Evolutionary conservation across 1,140 invertebrate species (phyloP).

Genomic region (Ctenoplectra terminalis): DNA sequence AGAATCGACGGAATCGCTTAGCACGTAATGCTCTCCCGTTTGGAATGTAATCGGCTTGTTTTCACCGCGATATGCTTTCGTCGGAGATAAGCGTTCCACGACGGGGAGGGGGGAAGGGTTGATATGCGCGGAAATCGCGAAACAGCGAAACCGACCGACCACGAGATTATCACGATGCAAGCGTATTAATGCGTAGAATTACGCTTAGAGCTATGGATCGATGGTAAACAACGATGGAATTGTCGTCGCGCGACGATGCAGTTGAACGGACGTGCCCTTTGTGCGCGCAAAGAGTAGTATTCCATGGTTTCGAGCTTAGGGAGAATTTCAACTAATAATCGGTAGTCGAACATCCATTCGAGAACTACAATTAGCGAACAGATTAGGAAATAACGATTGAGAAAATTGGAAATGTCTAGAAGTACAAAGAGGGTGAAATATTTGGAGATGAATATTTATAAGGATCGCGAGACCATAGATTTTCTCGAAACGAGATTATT

Average conservation of each 20-base stretch:
- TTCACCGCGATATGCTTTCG: constrained; percentile 25
- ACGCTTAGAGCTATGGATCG: constrained; percentile 12
- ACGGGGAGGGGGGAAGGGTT: accelerated
- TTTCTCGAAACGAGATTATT: background rate
- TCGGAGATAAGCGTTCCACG: constrained; percentile 5
- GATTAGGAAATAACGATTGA: background rate
- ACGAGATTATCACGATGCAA: constrained; percentile 14
- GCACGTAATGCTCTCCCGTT: constrained; percentile 17
- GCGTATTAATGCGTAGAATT: constrained; percentile 15
- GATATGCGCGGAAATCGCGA: background rate
- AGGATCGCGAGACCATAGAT: background rate
- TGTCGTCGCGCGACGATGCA: background rate
- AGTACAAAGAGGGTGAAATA: too few species aligned
- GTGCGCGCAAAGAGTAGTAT: background rate
- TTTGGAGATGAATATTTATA: background rate
- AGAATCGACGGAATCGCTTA: constrained; percentile 27
- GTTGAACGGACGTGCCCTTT: background rate
- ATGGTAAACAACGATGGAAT: background rate
- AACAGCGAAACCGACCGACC: background rate
- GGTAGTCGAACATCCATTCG: background rate
- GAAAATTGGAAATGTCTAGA: background rate
- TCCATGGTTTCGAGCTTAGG: too few species aligned
- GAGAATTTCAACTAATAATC: too few species aligned
- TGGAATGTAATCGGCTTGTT: constrained; percentile 33
- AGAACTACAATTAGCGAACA: background rate